A percentile compares a stretch with the other conserved stretches of the same genome.
These are phyloP conservation scores for Tetrax tetrax DNA, from an alignment of 2,113 vertebrate species.

Conservation along the genomic window DNA sequence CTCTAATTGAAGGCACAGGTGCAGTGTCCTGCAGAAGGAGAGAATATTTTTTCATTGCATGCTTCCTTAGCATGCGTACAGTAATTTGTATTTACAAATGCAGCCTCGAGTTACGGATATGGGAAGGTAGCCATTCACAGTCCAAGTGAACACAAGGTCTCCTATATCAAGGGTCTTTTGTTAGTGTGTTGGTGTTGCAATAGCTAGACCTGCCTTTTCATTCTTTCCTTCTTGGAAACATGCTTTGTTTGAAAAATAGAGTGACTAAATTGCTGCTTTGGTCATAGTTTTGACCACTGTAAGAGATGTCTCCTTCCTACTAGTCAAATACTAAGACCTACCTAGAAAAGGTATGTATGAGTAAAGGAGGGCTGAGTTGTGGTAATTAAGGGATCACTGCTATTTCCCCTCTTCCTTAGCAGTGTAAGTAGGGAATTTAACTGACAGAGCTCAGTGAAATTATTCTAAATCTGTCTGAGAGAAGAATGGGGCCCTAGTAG, in stretches of 20 bases:
- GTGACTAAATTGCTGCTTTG: neutral
- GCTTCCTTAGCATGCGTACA: neutral
- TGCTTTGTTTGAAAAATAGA: constrained; percentile 13
- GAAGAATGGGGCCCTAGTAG: neutral
- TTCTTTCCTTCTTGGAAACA: neutral
- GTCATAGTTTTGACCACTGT: neutral
- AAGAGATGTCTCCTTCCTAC: neutral
- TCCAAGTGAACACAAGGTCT: neutral
- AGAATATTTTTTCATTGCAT: neutral
- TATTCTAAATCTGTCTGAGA: neutral
- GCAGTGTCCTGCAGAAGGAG: neutral
- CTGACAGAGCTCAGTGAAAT: neutral
- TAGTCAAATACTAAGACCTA: neutral
- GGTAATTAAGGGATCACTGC: neutral
- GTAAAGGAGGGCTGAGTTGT: neutral
- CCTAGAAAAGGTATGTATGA: neutral
- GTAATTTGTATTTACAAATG: neutral
- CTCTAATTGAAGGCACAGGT: neutral
- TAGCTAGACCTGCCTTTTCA: constrained; percentile 4
- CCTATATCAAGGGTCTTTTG: neutral
- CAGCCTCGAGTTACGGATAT: neutral
- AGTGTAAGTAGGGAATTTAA: neutral
- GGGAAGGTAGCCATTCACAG: neutral
- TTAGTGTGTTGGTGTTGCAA: constrained; percentile 11
- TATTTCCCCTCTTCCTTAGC: neutral